phyloP scores from a whole-genome alignment of 2,113 vertebrate genomes.

The Cebidichthys violaceus region DNA sequence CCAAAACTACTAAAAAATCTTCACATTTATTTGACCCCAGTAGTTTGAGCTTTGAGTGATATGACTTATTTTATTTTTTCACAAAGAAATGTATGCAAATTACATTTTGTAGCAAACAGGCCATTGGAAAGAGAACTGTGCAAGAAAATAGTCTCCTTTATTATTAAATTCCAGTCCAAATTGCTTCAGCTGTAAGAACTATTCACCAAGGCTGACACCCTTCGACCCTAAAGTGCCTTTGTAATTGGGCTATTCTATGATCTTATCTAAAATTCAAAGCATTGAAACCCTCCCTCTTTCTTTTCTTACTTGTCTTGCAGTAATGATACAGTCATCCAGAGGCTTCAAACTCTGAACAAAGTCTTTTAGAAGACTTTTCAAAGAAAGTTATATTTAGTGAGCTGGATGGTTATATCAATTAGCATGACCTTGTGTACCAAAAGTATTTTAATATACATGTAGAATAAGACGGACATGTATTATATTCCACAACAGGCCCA shows the following conservation, averaged over 20 bases:
- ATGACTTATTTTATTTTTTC: neutral
- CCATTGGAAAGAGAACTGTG: constrained; percentile 16
- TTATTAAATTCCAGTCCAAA: constrained; percentile 49
- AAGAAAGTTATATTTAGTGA: constrained; percentile 7
- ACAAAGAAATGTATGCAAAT: constrained; percentile 29
- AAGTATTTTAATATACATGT: neutral
- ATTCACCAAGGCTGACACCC: constrained; percentile 18
- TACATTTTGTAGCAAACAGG: constrained; percentile 38
- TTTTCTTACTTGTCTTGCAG: constrained; percentile 13
- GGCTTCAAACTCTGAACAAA: constrained; percentile 23
- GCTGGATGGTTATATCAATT: neutral
- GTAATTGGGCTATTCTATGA: constrained; percentile 50
- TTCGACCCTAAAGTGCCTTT: constrained; percentile 35
- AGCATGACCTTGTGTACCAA: neutral
- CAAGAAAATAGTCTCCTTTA: constrained; percentile 35
- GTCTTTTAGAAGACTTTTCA: constrained; percentile 32
- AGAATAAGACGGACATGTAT: neutral
- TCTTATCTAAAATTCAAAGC: constrained; percentile 48
- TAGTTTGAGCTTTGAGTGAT: constrained; percentile 1
- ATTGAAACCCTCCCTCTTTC: constrained; percentile 21
- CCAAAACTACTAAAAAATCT: neutral
- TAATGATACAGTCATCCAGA: constrained; percentile 17
- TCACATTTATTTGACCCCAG: constrained; percentile 24
- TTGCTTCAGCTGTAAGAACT: constrained; percentile 38
- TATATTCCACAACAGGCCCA: neutral